A percentile compares a stretch with the other conserved stretches of the same genome.
These are phyloP conservation scores for Microcebus lehilahytsara DNA, from an alignment of 2,113 vertebrate species.

Conservation along the genomic window DNA sequence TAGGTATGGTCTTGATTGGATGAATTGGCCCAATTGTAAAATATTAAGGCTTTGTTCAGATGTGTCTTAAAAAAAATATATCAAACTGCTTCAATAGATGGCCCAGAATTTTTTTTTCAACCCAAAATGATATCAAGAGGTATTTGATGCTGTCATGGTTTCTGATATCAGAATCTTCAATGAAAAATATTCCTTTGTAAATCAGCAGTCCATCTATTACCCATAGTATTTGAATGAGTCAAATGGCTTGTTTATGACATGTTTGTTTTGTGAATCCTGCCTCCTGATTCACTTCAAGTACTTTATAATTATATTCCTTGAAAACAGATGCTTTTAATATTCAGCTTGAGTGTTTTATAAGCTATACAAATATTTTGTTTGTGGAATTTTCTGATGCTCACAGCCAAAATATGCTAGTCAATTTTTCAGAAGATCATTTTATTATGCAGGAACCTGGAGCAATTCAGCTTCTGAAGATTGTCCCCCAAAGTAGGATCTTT, in stretches of 20 bases:
- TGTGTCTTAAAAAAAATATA: constrained; percentile 1
- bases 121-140: constrained; percentile 69
- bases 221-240: constrained; percentile 71
- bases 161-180: constrained; percentile 48
- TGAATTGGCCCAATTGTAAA: background rate
- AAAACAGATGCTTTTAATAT: constrained; percentile 84
- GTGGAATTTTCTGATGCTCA: constrained; percentile 77
- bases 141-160: constrained; percentile 71
- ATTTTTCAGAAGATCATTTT: constrained; percentile 77
- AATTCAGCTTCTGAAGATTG: constrained; percentile 58
- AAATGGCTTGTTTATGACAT: constrained; percentile 77
- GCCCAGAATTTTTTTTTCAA: constrained; percentile 65
- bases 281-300: constrained; percentile 80
- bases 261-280: constrained; percentile 76
- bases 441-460: constrained; percentile 63
- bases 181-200: constrained; percentile 73
- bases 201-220: constrained; percentile 64
- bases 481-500: background rate
- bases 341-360: constrained; percentile 80
- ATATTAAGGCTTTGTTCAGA: background rate
- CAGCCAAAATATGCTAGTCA: constrained; percentile 77
- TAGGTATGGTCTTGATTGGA: background rate
- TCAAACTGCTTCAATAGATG: constrained; percentile 60
- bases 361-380: constrained; percentile 84
- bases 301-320: constrained; percentile 83